These are phyloP conservation scores for Lycodopsis pacificus DNA, from an alignment of 2,797 vertebrate genomes.

Conservation along the genomic window DNA sequence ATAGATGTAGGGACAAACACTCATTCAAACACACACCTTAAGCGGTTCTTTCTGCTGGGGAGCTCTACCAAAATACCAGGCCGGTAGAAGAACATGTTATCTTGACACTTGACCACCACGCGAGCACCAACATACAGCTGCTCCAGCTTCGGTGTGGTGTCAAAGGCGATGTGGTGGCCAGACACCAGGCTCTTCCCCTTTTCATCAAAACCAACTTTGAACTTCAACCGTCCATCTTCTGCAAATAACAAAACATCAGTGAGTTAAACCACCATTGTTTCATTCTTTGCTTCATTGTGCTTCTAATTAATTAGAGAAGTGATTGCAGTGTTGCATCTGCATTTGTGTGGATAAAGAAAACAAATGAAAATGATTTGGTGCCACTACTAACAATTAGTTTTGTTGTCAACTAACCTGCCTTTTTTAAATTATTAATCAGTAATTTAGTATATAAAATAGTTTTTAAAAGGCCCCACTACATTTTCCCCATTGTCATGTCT, in stretches of 20 bases:
- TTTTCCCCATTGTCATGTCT: not conserved
- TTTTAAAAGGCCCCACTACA: not conserved
- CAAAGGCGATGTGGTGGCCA: slow-evolving; percentile 92
- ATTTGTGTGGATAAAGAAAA: too few relatives aligned
- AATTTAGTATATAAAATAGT: not conserved
- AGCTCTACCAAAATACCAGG: slow-evolving; percentile 92
- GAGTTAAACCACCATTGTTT: not conserved
- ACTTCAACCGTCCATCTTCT: slow-evolving; percentile 79
- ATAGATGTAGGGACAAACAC: not conserved
- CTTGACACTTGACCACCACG: slow-evolving; percentile 89
- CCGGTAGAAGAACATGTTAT: slow-evolving; percentile 86
- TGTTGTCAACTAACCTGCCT: not conserved
- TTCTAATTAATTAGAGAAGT: not conserved
- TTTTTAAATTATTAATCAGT: not conserved
- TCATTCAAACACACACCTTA: slow-evolving; percentile 82
- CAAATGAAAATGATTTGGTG: too few relatives aligned
- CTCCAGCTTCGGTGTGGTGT: slow-evolving; percentile 83
- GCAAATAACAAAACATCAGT: slow-evolving; percentile 4
- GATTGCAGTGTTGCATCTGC: not conserved
- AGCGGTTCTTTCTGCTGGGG: slow-evolving; percentile 91
- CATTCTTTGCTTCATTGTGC: not conserved
- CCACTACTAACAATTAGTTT: not conserved
- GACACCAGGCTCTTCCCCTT: slow-evolving; percentile 92
- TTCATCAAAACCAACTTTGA: slow-evolving; percentile 92
- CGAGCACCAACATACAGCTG: slow-evolving; percentile 90